Conservation (phyloP, 2,113 vertebrate species). For the Scatophagus argus region DNA sequence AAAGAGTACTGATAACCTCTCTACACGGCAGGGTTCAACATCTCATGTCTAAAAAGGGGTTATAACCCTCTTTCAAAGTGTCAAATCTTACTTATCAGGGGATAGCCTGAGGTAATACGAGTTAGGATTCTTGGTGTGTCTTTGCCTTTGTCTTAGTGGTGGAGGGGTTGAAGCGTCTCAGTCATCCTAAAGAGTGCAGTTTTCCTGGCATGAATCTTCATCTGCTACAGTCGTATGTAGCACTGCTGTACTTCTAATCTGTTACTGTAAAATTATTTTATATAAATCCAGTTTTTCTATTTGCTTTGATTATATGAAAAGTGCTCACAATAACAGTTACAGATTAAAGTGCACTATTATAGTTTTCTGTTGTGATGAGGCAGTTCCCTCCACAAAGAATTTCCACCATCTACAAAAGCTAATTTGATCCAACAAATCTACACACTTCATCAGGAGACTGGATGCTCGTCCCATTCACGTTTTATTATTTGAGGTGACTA, state of each 20-base stretch:
- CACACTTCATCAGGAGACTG: neutral
- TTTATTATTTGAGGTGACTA: neutral
- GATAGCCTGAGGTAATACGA: conserved; percentile 36
- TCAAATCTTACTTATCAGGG: conserved; percentile 16
- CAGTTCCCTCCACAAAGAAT: neutral
- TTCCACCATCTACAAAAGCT: neutral
- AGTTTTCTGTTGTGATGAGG: neutral
- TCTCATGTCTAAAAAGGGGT: neutral
- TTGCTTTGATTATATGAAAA: neutral
- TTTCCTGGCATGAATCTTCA: neutral
- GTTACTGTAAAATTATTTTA: neutral
- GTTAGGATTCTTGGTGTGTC: neutral
- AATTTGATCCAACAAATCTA: neutral
- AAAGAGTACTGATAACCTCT: neutral
- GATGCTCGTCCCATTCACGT: neutral
- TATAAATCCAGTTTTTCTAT: neutral
- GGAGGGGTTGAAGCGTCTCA: conserved; percentile 10
- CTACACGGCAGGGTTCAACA: conserved; percentile 5
- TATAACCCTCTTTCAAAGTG: neutral
- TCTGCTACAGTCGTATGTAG: neutral
- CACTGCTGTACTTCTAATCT: neutral
- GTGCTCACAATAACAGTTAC: neutral
- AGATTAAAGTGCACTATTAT: neutral
- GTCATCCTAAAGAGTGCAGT: neutral
- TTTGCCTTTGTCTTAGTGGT: neutral